Percentiles rank a stretch among this genome's conserved stretches.
phyloP scores from a whole-genome alignment of 2,113 vertebrate genomes.

The Cheirogaleus medius region DNA sequence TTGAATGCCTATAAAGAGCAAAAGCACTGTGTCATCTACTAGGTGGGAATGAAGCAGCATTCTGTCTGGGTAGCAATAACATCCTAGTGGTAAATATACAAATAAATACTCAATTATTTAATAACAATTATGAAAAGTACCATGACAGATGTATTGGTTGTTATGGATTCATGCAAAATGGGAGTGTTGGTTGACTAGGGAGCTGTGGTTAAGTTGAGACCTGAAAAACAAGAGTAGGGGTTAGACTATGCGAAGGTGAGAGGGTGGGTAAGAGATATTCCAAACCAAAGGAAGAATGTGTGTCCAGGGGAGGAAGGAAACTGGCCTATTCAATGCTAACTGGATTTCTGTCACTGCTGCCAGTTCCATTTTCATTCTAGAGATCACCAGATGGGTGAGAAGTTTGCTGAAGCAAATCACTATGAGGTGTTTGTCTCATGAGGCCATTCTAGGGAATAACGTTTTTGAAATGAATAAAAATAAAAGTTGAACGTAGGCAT shows the following conservation, averaged over 20 bases:
- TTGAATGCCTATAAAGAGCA: neutral
- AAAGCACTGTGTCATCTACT: neutral
- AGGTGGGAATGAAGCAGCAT: neutral
- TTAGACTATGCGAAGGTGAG: neutral
- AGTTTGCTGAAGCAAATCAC: conserved; percentile 59
- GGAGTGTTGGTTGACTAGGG: neutral
- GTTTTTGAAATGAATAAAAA: conserved; percentile 68
- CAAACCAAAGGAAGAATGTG: neutral
- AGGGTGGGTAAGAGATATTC: neutral
- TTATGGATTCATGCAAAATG: neutral
- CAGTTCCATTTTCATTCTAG: conserved; percentile 58
- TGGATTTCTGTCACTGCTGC: conserved; percentile 38
- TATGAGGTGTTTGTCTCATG: conserved; percentile 51
- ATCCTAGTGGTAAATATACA: neutral
- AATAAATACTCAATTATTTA: neutral
- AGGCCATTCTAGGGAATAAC: conserved; percentile 53
- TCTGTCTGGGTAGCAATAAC: neutral
- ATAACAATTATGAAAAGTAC: neutral
- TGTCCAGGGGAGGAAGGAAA: conserved; percentile 31
- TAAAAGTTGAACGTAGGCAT: conserved; percentile 58
- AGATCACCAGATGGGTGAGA: conserved; percentile 61
- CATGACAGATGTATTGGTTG: neutral
- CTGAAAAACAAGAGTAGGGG: neutral
- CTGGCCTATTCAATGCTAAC: conserved; percentile 25
- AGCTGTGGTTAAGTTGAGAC: neutral